phyloP scores from a whole-genome alignment of 1,140 invertebrate species.

The Panagrolaimus sp. region DNA sequence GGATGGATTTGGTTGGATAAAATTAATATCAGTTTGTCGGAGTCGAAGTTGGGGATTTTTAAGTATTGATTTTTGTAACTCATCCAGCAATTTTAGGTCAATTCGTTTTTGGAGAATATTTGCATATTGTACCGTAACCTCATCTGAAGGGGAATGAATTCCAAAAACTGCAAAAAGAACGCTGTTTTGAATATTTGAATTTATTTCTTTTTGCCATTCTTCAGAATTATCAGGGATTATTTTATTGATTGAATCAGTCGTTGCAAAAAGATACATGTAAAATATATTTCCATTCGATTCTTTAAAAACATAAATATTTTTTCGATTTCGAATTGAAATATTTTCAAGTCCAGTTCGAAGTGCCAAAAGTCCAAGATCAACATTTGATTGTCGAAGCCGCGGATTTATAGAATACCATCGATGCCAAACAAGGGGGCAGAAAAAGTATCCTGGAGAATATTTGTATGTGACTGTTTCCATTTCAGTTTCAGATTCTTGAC shows the following conservation, averaged over 20 bases:
- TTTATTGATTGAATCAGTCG: not conserved
- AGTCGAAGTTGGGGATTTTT: constrained; percentile 44
- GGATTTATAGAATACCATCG: constrained; percentile 47
- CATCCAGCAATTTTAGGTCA: constrained; percentile 29
- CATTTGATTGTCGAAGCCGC: constrained; percentile 21
- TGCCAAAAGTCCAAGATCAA: constrained; percentile 32
- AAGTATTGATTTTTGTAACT: constrained; percentile 42
- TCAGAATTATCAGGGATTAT: not conserved
- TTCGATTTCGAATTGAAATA: constrained; percentile 36
- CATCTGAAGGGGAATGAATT: constrained; percentile 31
- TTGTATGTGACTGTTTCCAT: constrained; percentile 40
- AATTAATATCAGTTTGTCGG: constrained; percentile 32
- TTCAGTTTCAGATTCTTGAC: constrained; percentile 19
- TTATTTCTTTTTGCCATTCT: constrained; percentile 31
- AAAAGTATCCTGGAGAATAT: constrained; percentile 40
- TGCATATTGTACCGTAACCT: constrained; percentile 35
- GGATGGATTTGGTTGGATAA: constrained; percentile 42
- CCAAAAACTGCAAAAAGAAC: constrained; percentile 41
- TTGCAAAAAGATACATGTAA: constrained; percentile 6
- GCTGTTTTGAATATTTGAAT: constrained; percentile 5
- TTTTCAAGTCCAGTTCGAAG: constrained; percentile 31
- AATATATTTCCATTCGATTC: constrained; percentile 11
- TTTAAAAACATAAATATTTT: constrained; percentile 30
- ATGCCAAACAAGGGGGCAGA: constrained; percentile 42
- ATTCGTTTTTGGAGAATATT: constrained; percentile 35